A percentile compares a stretch with the other conserved stretches of the same genome.
These are phyloP conservation scores for Thecophora atra DNA, from an alignment of 2,888 invertebrate species.

Conservation along the genomic window DNA sequence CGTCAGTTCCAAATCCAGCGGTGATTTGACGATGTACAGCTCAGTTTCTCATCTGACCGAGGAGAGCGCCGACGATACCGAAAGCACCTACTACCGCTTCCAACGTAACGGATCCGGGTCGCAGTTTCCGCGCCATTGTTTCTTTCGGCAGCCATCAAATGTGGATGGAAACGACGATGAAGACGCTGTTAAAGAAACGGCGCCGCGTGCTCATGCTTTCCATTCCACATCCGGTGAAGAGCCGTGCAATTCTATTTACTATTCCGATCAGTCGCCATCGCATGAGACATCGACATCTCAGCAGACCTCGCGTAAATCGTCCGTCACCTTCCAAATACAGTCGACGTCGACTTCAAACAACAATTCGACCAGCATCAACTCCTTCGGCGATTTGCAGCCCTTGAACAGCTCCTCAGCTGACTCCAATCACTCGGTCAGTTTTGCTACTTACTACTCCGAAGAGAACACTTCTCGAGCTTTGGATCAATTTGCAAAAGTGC, in stretches of 20 bases:
- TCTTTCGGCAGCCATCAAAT: slow-evolving; percentile 59
- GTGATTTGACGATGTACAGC: slow-evolving; percentile 64
- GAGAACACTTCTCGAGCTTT: slow-evolving; percentile 33
- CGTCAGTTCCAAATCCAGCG: slow-evolving; percentile 64
- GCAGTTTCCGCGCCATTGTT: slow-evolving; percentile 64
- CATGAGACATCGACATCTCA: slow-evolving; percentile 51
- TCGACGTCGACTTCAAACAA: slow-evolving; percentile 35
- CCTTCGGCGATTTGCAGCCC: slow-evolving; percentile 10
- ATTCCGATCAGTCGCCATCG: slow-evolving; percentile 57
- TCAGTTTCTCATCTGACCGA: slow-evolving; percentile 53
- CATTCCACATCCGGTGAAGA: slow-evolving; percentile 44
- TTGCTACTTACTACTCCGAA: slow-evolving; percentile 52
- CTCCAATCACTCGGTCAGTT: slow-evolving; percentile 53
- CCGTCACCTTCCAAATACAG: slow-evolving; percentile 60
- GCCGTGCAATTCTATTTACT: slow-evolving; percentile 51
- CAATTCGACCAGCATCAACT: slow-evolving; percentile 39
- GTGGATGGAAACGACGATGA: slow-evolving; percentile 47
- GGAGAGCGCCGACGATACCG: slow-evolving; percentile 43
- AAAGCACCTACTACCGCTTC: slow-evolving; percentile 55
- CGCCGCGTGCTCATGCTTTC: slow-evolving; percentile 27
- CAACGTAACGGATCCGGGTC: slow-evolving; percentile 64
- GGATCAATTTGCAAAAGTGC: slow-evolving; percentile 14
- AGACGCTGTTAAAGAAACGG: slow-evolving; percentile 34
- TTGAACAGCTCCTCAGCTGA: slow-evolving; percentile 39
- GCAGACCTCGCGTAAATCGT: slow-evolving; percentile 61